A percentile compares a stretch with the other conserved stretches of the same genome.
These are phyloP conservation scores for Hypsopygia costalis DNA, from an alignment of 2,888 invertebrate genomes.

Conservation along the genomic window DNA sequence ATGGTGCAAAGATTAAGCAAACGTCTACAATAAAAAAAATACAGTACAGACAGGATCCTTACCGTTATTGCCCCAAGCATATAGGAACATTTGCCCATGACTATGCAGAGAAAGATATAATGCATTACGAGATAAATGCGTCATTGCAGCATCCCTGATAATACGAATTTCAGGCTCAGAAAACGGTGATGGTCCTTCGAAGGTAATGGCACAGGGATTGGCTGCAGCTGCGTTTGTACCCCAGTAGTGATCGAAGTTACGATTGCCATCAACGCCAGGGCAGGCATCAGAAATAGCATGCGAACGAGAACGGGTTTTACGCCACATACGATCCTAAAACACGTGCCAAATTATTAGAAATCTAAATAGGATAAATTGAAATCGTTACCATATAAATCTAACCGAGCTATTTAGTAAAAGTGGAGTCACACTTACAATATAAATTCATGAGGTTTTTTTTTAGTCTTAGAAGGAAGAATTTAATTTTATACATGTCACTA, in stretches of 20 bases:
- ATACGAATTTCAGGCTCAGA: slow-evolving; percentile 84
- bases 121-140: slow-evolving; percentile 67
- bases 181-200: slow-evolving; percentile 82
- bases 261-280: slow-evolving; percentile 87
- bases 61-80: slow-evolving; percentile 85
- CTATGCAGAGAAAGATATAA: slow-evolving; percentile 89
- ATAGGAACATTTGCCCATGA: slow-evolving; percentile 84
- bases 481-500: too few species aligned
- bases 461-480: too few species aligned
- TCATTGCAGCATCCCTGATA: slow-evolving; percentile 79
- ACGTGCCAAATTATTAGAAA: background rate
- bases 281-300: slow-evolving; percentile 70
- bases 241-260: slow-evolving; percentile 89
- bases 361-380: too few species aligned
- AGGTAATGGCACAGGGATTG: slow-evolving; percentile 82
- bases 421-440: too few species aligned
- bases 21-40: too few species aligned
- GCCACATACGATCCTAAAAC: slow-evolving; percentile 83
- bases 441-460: too few species aligned
- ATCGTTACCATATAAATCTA: too few species aligned
- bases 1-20: too few species aligned
- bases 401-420: too few species aligned
- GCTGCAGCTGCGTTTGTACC: slow-evolving; percentile 71
- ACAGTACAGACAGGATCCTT: too few species aligned
- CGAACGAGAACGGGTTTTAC: slow-evolving; percentile 83